Evolutionary conservation across 2,888 invertebrate genomes (phyloP), one percentile per base, ranked within the genome.

Genomic region (Peribatodes rhomboidaria): DNA sequence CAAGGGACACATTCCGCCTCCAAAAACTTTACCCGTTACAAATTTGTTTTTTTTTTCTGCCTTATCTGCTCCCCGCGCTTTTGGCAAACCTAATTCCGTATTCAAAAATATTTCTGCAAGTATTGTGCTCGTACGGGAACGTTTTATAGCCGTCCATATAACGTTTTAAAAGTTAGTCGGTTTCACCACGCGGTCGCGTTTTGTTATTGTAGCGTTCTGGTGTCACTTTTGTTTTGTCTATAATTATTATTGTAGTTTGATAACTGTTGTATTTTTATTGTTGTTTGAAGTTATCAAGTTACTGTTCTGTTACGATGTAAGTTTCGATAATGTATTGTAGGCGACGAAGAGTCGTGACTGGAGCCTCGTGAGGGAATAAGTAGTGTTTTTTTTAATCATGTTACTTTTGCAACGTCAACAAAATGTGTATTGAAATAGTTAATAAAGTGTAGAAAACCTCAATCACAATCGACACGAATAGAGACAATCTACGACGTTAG

Each of bases 11-110:
- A 93, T 93, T 92, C 89, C 85, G 92, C 92, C 91, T 92, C 92
- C 92, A 91, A 92, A 93, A 93, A 92, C 91, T 93, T 93, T 92
- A 92, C 92, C 93, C 93, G 92, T 92, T 92, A 92, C 92, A 92
- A 93, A 92, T 93, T 93, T 92, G 92, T 93, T 93, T 93, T 92
- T 90, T n/a, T 92, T 92, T 90, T 83, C 83, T 88, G 90, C 92
- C 91, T 91, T 93, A 92, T 92, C 92, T 92, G 91, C 89, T 86
- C 88, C 92, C 90, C 91, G 91, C 91, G 87, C 87, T 88, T 92
- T 92, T 90, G 91, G 87, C 91, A 89, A 90, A 92, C 93, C 93
- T 93, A 93, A 93, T 93, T 93, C 92, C 87, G 93, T 93, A 93
- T 93, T 93, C 93, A 93, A 93, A 93, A 93, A 93, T 93, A 92